phyloP scores from a whole-genome alignment of 2,797 vertebrate genomes.

The Glossophaga mutica region DNA sequence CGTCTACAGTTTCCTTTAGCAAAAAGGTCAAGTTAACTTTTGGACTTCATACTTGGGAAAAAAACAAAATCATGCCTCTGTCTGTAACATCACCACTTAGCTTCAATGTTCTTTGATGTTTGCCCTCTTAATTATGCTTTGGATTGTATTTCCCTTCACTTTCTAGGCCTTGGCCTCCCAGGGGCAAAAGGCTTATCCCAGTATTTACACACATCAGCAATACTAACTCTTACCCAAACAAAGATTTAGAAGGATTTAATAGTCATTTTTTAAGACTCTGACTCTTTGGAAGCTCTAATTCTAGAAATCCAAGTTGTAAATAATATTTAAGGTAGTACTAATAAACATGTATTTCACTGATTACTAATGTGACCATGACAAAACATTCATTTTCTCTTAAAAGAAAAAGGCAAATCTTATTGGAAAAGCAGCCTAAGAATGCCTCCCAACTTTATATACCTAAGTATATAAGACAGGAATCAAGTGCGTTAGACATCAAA shows the following conservation, averaged over 20 bases:
- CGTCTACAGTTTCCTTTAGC: background rate
- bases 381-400: slow-evolving; percentile 25
- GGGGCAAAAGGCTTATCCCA: slow-evolving; percentile 68
- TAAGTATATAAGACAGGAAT: background rate
- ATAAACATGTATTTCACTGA: background rate
- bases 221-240: slow-evolving; percentile 72
- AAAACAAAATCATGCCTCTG: background rate
- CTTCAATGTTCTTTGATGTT: background rate
- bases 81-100: background rate
- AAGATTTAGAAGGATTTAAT: slow-evolving; percentile 51
- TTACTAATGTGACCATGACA: background rate
- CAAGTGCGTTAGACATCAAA: background rate
- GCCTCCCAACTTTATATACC: background rate
- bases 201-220: slow-evolving; percentile 73
- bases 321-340: slow-evolving; percentile 32
- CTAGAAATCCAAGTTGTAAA: slow-evolving; percentile 37
- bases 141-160: slow-evolving; percentile 57
- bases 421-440: background rate
- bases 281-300: slow-evolving; percentile 17
- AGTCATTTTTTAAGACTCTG: slow-evolving; percentile 53
- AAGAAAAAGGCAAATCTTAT: background rate
- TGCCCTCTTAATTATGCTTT: slow-evolving; percentile 47
- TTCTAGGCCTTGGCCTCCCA: slow-evolving; percentile 63
- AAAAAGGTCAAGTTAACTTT: background rate
- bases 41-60: background rate